Conservation (phyloP, 53 echinoderm and acorn worm species). For the Mesocentrotus franciscanus region DNA sequence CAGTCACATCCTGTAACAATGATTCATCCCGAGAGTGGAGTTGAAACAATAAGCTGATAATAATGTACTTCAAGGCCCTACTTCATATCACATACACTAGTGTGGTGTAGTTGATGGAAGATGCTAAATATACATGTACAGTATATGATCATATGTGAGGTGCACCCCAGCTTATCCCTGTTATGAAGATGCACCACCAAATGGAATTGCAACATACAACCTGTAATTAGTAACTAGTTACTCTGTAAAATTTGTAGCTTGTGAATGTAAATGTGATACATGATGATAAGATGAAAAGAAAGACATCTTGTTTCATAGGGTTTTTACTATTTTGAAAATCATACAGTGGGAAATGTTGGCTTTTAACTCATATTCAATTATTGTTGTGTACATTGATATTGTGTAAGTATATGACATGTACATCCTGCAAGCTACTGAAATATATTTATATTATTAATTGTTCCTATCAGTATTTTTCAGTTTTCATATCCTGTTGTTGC, state of each 20-base stretch:
- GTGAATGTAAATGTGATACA: not conserved
- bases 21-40: not conserved
- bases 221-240: not conserved
- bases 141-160: not conserved
- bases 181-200: no score
- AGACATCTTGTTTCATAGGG: not conserved
- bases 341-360: not conserved
- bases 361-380: no score
- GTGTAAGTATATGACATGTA: not conserved
- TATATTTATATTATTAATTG: not conserved
- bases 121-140: not conserved
- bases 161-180: no score
- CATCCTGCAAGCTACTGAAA: not conserved
- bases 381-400: no score
- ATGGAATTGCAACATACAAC: no score
- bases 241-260: not conserved
- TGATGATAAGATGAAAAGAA: not conserved
- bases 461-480: not conserved
- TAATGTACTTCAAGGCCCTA: not conserved
- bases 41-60: not conserved
- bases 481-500: slow-evolving; percentile 13
- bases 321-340: not conserved
- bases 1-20: slow-evolving; percentile 20
- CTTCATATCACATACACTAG: no score
- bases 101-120: not conserved